A percentile compares a stretch with the other conserved stretches of the same genome.
These are phyloP conservation scores for Drosophila sordidapex DNA, from an alignment of 2,888 invertebrate genomes.

Conservation along the genomic window DNA sequence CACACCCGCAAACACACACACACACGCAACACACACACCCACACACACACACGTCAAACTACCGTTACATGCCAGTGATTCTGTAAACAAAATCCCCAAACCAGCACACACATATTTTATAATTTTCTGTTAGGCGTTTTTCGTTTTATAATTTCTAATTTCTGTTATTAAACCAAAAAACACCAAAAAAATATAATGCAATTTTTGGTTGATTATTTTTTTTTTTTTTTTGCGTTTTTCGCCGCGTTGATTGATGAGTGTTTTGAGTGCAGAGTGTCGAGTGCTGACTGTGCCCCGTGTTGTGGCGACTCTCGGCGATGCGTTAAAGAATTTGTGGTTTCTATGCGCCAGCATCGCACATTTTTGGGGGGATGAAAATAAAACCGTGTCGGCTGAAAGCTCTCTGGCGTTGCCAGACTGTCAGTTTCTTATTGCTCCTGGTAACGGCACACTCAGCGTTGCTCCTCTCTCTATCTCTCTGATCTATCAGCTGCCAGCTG, in stretches of 20 bases:
- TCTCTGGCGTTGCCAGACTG: conserved; percentile 38
- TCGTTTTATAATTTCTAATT: conserved; percentile 1
- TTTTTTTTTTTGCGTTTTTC: conserved; percentile 7
- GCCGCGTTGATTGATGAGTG: conserved; percentile 23
- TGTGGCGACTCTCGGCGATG: conserved; percentile 27
- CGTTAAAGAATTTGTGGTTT: conserved; percentile 34
- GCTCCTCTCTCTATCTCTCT: background rate
- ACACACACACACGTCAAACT: conserved; percentile 11
- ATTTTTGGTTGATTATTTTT: conserved; percentile 6
- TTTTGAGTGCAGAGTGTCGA: conserved; percentile 14
- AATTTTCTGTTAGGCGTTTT: background rate
- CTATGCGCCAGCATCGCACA: conserved; percentile 51
- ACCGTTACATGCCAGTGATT: conserved; percentile 52
- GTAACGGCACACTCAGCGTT: conserved; percentile 45
- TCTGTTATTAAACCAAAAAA: conserved; percentile 10
- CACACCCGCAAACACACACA: conserved; percentile 15
- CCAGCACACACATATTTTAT: conserved; percentile 20
- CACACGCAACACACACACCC: conserved; percentile 9
- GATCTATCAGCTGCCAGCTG: conserved; percentile 4
- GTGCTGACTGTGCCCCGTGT: conserved; percentile 37
- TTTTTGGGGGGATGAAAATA: conserved; percentile 51
- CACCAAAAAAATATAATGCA: conserved; percentile 12
- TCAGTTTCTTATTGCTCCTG: background rate
- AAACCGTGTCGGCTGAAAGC: conserved; percentile 20
- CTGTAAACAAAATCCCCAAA: conserved; percentile 45